These are phyloP conservation scores for Calephelis virginiensis DNA, from an alignment of 1,140 invertebrate species.

Conservation along the genomic window DNA sequence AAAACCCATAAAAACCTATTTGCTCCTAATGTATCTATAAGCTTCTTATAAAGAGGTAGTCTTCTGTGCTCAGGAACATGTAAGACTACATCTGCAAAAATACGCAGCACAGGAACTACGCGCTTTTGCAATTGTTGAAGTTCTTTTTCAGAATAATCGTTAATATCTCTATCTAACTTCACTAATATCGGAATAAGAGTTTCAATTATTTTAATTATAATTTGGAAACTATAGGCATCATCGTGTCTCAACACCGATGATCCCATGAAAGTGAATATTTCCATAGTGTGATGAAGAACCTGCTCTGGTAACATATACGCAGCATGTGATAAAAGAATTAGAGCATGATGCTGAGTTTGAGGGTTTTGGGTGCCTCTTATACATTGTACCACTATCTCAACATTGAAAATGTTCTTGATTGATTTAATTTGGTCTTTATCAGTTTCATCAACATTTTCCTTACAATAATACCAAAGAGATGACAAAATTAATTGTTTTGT, in stretches of 20 bases:
- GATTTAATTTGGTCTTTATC: slow-evolving; percentile 73
- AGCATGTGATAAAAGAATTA: slow-evolving; percentile 88
- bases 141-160: slow-evolving; percentile 72
- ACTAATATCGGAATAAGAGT: slow-evolving; percentile 93
- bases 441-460: slow-evolving; percentile 77
- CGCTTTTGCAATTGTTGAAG: slow-evolving; percentile 65
- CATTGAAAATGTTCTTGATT: slow-evolving; percentile 83
- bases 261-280: slow-evolving; percentile 97
- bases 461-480: slow-evolving; percentile 85
- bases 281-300: slow-evolving; percentile 94
- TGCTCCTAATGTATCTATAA: slow-evolving; percentile 85
- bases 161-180: slow-evolving; percentile 69
- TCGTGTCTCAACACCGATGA: slow-evolving; percentile 93
- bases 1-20: slow-evolving; percentile 88
- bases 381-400: slow-evolving; percentile 92
- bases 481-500: slow-evolving; percentile 92
- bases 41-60: slow-evolving; percentile 87
- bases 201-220: slow-evolving; percentile 94
- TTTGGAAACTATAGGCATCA: slow-evolving; percentile 95
- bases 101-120: slow-evolving; percentile 87
- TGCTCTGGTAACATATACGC: slow-evolving; percentile 88
- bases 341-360: slow-evolving; percentile 95
- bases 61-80: slow-evolving; percentile 94
- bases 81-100: slow-evolving; percentile 92
- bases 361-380: slow-evolving; percentile 94